These are phyloP conservation scores for Myanophis thanlyinensis DNA, from an alignment of 2,113 vertebrate genomes.

Conservation along the genomic window DNA sequence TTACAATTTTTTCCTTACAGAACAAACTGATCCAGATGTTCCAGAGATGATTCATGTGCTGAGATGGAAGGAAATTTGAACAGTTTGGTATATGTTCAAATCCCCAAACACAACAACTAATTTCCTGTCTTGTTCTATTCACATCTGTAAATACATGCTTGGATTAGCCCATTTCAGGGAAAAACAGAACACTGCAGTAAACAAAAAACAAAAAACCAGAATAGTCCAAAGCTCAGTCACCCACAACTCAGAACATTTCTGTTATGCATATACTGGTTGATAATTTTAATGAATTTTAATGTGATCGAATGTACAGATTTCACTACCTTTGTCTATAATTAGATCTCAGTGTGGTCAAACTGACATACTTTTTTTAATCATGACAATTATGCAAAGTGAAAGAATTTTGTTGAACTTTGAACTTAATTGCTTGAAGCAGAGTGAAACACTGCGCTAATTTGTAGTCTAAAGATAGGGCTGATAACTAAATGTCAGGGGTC, in stretches of 20 bases:
- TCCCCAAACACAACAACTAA: not conserved
- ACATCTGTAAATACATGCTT: not conserved
- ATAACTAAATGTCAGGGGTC: slow-evolving; percentile 42
- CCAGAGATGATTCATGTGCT: not conserved
- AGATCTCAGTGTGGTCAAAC: slow-evolving; percentile 61
- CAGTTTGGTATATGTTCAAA: not conserved
- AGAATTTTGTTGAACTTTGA: slow-evolving; percentile 31
- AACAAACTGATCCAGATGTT: not conserved
- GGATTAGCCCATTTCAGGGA: not conserved
- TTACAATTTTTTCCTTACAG: not conserved
- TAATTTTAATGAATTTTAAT: slow-evolving; percentile 43
- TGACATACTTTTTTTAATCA: slow-evolving; percentile 53
- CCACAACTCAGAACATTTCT: not conserved
- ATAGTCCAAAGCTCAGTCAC: not conserved
- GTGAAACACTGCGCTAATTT: slow-evolving; percentile 69
- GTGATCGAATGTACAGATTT: slow-evolving; percentile 56
- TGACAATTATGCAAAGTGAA: slow-evolving; percentile 5
- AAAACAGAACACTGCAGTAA: not conserved
- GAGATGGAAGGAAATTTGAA: not conserved
- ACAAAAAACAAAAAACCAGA: not conserved
- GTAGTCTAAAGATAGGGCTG: slow-evolving; percentile 55
- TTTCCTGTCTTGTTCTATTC: not conserved
- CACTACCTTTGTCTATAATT: slow-evolving; percentile 63
- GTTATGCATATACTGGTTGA: slow-evolving; percentile 24
- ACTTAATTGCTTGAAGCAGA: slow-evolving; percentile 61